Evolutionary conservation across 2,888 invertebrate species (phyloP), one percentile per base, ranked within the genome.

Genomic region (Apotomis betuletana): DNA sequence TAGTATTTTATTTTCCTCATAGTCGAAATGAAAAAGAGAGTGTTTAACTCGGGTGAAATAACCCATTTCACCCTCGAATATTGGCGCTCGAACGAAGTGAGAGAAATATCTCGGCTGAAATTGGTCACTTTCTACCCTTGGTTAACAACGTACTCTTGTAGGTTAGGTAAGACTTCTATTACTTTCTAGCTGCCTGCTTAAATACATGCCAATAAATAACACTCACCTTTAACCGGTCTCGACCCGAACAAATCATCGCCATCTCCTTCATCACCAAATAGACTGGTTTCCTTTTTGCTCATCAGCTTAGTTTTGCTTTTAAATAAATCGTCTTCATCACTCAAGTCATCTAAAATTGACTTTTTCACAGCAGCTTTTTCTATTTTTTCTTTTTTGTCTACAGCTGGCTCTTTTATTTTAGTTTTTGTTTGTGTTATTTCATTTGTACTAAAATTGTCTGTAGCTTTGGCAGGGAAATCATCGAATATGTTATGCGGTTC

Each of bases 241-340:
- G 79, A 79, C 1, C 85, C 85, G 77, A 92, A 92, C 15, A 93
- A 75, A 74, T 88, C 88, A 75, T 87, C 89, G 75, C 82, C 84
- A 69, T 88, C 86, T 70, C 85, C 86, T 57, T 87, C 90, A 77
- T 91, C 92, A 65, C 86, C 88, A 58, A 93, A 93, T 46, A 92
- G 77, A 10, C 87, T 82, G 13, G 78, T 77, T 5, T 78, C 70
- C 70, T 82, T 82, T 3, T 77, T 76, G 1, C 72, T 49, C 0
- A 13, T 51, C n/a, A 79, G 76, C 70, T 83, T 85, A 15, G 77
- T 83, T 77, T 79, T 82, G 38, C 81, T 79, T 74, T 89, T 89
- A 55, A 92, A 78, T 75, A 88, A 85, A 49, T 81, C 79, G 46
- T 91, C 90, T 44, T 88, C 90, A 59, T 90, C 89, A 52, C 86